These are phyloP conservation scores for Lasius fuliginosus DNA, from an alignment of 2,888 invertebrate genomes.

Conservation along the genomic window DNA sequence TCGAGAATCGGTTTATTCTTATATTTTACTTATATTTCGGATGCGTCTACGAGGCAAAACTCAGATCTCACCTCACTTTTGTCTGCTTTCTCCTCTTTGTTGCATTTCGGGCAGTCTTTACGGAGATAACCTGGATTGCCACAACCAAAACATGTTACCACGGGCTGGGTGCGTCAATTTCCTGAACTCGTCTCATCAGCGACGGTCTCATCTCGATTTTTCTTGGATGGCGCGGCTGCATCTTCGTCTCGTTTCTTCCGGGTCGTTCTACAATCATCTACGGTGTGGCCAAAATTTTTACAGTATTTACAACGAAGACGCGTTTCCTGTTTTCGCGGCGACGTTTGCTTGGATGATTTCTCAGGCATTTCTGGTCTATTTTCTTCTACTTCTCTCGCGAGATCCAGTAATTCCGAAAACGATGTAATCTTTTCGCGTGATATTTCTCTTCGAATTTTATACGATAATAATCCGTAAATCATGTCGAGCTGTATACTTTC, in stretches of 20 bases:
- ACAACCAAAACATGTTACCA: constrained; percentile 5
- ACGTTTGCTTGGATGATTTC: background rate
- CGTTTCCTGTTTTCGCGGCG: background rate
- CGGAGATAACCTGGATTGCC: constrained; percentile 1
- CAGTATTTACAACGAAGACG: background rate
- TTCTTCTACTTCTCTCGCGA: background rate
- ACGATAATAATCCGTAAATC: background rate
- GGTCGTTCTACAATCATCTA: background rate
- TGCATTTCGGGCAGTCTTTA: constrained; percentile 13
- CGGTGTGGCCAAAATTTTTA: background rate
- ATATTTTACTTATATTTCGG: background rate
- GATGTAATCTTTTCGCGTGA: background rate
- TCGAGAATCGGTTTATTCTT: background rate
- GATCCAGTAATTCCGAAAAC: background rate
- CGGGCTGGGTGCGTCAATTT: too few species aligned
- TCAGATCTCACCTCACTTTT: background rate
- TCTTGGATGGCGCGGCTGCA: background rate
- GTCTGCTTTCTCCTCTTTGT: background rate
- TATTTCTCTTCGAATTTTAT: background rate
- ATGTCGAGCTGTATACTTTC: constrained; percentile 3
- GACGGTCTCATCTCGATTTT: background rate
- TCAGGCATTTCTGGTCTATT: background rate
- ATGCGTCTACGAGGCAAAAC: background rate
- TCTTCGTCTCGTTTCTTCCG: background rate
- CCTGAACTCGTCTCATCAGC: background rate